Evolutionary conservation across 2,888 invertebrate species (phyloP), one percentile per base, ranked within the genome.

Genomic region (Oxyscelio sp.): DNA sequence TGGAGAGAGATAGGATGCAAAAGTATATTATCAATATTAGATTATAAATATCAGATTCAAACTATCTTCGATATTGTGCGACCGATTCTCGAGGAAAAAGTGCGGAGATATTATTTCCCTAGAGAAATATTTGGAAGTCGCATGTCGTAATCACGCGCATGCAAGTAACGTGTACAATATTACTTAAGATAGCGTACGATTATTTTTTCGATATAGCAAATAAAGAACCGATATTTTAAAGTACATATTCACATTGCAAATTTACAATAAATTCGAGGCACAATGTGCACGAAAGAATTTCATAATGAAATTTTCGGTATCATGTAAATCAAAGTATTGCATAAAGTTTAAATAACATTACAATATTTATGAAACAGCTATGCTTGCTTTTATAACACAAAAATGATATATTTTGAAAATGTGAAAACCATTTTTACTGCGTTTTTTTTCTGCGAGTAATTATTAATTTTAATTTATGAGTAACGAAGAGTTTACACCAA

Each of bases 251-350:
- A 15, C 15, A 9, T 17, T 27, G 24, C 17, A 21, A 19, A 24
- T 54, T 40, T 68, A 24, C 68, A 22, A 68, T 52, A 66, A 24
- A 17, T 54, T 68, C 17, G 68, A 68, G 54, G 38, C 38, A 38
- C 8, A 34, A 66, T 40, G 38, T 6, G 31, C 17, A 2, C 24
- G 15, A 6, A 75, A 56, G 75, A 75, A 75, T 75, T 65, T 66
- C 17, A 13, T 75, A 58, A 75, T 75, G 65, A 75, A 56, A 75
- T 75, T 75, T 75, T 65, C 24, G 21, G 17, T 21, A 56, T 56
- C 56, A n/a, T 75, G 38, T 75, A 75, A 65, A 75, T 66, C 65
- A 48, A 75, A 43, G 34, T 27, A 13, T 40, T 40, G 50, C 24
- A 61, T 73, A 19, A 34, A 8, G 19, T 15, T 58, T 24, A 34